These are phyloP conservation scores for Helicoverpa zea DNA, from an alignment of 1,140 invertebrate genomes.

Conservation along the genomic window DNA sequence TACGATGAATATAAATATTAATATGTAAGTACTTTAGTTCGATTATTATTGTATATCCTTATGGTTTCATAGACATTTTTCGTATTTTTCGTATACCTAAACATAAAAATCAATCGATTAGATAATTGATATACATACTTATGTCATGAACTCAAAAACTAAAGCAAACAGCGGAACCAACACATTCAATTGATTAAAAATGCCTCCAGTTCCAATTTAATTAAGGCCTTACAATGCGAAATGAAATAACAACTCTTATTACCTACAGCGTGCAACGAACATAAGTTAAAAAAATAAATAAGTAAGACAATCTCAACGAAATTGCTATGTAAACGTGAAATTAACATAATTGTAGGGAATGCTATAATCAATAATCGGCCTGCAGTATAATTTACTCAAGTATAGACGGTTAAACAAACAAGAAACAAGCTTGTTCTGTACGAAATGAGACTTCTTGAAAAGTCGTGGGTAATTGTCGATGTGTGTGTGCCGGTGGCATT, in stretches of 20 bases:
- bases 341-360: conserved; percentile 64
- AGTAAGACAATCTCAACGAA: conserved; percentile 55
- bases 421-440: conserved; percentile 52
- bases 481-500: conserved; percentile 25
- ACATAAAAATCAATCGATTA: too few relatives aligned
- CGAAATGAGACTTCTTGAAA: conserved; percentile 19
- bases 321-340: conserved; percentile 72
- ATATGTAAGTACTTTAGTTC: background rate
- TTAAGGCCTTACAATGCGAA: conserved; percentile 16
- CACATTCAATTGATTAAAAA: conserved; percentile 11
- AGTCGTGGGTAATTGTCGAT: conserved; percentile 19
- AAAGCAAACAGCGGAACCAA: background rate
- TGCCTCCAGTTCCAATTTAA: background rate
- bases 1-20: conserved; percentile 26
- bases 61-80: background rate
- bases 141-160: background rate
- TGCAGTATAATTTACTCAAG: conserved; percentile 60
- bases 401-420: conserved; percentile 64
- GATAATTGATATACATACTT: too few relatives aligned
- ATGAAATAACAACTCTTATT: conserved; percentile 18
- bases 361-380: conserved; percentile 52
- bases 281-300: conserved; percentile 53
- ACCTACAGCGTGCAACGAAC: conserved; percentile 7
- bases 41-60: background rate
- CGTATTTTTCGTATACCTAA: too few relatives aligned